Base-by-base conservation (phyloP, 2,113 vertebrate species). In the Shinisaurus crocodilurus region DNA sequence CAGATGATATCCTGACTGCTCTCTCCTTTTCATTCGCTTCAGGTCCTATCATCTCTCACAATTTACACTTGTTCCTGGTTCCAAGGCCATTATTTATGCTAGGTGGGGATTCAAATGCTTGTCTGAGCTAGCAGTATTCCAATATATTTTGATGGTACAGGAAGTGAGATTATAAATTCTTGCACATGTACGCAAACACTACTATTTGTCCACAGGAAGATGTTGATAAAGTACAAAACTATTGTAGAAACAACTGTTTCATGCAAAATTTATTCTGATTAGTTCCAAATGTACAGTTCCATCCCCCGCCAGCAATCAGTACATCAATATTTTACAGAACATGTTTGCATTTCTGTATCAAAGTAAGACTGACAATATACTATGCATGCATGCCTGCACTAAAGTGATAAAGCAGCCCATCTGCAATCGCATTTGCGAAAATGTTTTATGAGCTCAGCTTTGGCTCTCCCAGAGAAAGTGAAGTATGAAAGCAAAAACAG, bases 301-400 rank as follows among this genome's bases (percentile, higher is more conserved):
- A 23, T 18, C 20, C 60, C 60, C 2, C 16, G 16, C 60, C 94
- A 94, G 75, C 95, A 95, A 95, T 93, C 85, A 95, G 77, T 95
- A 96, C 95, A 96, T 94, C 94, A 96, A 88, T 96, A 96, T 96
- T 48, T 96, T 96, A 88, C 45, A 97, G 92, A 96, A 94, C 90
- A 94, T 88, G 43, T 34, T n/a, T 88, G 1, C 93, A 94, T 94
- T n/a, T 89, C 50, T 7, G n/a, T 96, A 92, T 95, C 92, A 95
- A 95, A 96, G 94, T 88, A 95, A 95, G 92, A 57, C 54, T 70
- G n/a, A 87, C 75, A 90, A 84, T 74, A 89, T n/a, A n/a, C n/a
- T n/a, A 92, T 88, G 87, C 96, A 95, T 92, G 88, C 87, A 93
- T 16, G 93, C 40, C 93, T 92, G 85, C 86, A 91, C 32, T 88